These are phyloP conservation scores for Tryphoninae sp. DNA, from an alignment of 2,888 invertebrate species.

Conservation along the genomic window DNA sequence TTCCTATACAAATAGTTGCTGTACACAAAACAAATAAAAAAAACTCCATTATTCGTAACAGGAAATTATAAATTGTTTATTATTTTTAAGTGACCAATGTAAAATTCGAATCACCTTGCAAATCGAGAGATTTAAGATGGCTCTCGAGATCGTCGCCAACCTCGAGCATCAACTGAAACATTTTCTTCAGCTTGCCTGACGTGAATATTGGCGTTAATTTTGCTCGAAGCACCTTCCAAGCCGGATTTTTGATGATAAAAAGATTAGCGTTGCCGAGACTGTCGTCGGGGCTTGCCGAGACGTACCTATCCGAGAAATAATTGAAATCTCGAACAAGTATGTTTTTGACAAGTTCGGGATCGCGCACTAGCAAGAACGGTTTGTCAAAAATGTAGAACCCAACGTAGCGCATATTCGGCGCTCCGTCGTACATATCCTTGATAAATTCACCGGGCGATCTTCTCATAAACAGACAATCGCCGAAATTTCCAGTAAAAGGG, in stretches of 20 bases:
- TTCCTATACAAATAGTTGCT: no score
- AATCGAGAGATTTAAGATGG: conserved; percentile 62
- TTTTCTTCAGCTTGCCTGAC: conserved; percentile 73
- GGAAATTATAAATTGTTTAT: no score
- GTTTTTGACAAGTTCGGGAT: conserved; percentile 81
- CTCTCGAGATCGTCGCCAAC: conserved; percentile 69
- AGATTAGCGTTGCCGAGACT: conserved; percentile 79
- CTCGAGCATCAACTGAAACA: conserved; percentile 72
- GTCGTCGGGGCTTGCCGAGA: conserved; percentile 76
- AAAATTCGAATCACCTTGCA: conserved; percentile 65
- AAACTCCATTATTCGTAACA: no score
- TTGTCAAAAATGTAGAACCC: conserved; percentile 80
- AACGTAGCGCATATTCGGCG: conserved; percentile 75
- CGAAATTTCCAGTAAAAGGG: conserved; percentile 81
- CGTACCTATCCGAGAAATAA: conserved; percentile 79
- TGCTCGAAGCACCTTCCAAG: conserved; percentile 80
- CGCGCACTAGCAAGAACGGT: conserved; percentile 81
- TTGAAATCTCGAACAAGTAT: conserved; percentile 82
- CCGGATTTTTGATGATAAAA: conserved; percentile 80
- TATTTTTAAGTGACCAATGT: no score
- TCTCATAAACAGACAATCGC: conserved; percentile 73
- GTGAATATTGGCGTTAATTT: conserved; percentile 82
- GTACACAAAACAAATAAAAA: no score
- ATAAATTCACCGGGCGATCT: conserved; percentile 76
- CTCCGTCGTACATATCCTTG: conserved; percentile 77